These are phyloP conservation scores for Coracopsis vasa DNA, from an alignment of 2,113 vertebrate species.

Conservation along the genomic window DNA sequence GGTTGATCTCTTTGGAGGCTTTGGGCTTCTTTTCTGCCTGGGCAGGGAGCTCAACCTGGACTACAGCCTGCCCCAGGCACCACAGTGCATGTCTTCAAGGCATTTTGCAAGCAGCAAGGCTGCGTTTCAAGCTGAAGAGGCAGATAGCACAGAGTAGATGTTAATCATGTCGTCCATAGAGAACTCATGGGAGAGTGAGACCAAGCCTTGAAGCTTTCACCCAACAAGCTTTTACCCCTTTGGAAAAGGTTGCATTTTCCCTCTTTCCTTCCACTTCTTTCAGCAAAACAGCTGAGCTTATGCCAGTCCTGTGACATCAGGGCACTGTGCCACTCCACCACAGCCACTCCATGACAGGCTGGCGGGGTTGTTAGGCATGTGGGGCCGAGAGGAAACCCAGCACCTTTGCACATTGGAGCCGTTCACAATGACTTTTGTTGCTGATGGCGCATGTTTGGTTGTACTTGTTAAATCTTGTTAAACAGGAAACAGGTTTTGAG, in stretches of 20 bases:
- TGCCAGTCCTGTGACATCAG: background rate
- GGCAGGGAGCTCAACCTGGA: rapidly evolving
- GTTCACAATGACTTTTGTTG: constrained; percentile 71
- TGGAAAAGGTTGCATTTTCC: background rate
- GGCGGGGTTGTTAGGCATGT: rapidly evolving
- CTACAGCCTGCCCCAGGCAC: background rate
- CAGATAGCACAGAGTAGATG: background rate
- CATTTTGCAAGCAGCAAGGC: rapidly evolving
- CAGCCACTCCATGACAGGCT: background rate
- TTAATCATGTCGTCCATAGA: background rate
- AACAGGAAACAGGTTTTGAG: constrained; percentile 83
- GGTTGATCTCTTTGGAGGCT: background rate
- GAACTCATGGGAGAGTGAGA: background rate
- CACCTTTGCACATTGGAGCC: constrained; percentile 48
- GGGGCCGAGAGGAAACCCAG: constrained; percentile 50
- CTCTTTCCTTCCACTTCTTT: background rate
- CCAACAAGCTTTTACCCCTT: background rate
- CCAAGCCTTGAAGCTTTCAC: background rate
- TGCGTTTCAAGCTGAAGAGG: background rate
- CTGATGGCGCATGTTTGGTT: constrained; percentile 71
- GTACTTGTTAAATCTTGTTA: constrained; percentile 78
- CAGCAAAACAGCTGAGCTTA: background rate
- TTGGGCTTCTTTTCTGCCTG: background rate
- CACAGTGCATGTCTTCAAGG: background rate
- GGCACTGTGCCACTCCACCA: rapidly evolving